Base-by-base conservation (phyloP, 2,113 vertebrate genomes). In the Muscicapa adusta region DNA sequence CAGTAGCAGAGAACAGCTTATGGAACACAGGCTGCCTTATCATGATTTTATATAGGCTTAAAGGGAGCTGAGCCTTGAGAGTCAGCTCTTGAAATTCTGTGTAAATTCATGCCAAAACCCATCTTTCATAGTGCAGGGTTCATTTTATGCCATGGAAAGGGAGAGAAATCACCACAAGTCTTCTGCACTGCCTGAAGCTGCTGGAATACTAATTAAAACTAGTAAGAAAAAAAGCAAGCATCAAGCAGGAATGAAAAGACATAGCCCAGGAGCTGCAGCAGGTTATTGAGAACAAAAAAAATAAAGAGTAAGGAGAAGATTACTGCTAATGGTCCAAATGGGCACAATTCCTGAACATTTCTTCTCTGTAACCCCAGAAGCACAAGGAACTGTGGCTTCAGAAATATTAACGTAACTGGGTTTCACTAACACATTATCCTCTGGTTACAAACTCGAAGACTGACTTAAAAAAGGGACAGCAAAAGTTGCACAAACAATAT, bases 81-180 rank as follows among this genome's bases (percentile, higher is more conserved):
- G 78, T 91, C 89, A 95, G 77, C 85, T 93, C 67, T 89, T 67
- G 75, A 67, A 94, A 66, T 48, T 93, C 60, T 9, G 12, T 10
- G 66, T 43, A 80, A 93, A 92, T 91, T 65, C 86, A 93, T 80
- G 83, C 79, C 88, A 95, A 86, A 96, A 70, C 17, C 68, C 50
- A 91, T 85, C 73, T 51, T 85, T 89, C 89, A 94, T 67, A 87
- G 74, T 72, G 53, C 22, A 72, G 57, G 45, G 67, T 94, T 91
- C 43, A 56, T 82, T 85, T 76, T 47, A 65, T 67, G 47, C 62
- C 65, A 79, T 1, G 7, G 45, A 61, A 66, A 7, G 51, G 53
- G 61, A 58, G 79, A 70, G 84, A 42, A 85, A 73, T 24, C 74
- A 91, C 47, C 78, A 88, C 51, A 88, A 94, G 60, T 60, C 81